Evolutionary conservation across 1,140 invertebrate species (phyloP).

Genomic region (Aphelinus certus): DNA sequence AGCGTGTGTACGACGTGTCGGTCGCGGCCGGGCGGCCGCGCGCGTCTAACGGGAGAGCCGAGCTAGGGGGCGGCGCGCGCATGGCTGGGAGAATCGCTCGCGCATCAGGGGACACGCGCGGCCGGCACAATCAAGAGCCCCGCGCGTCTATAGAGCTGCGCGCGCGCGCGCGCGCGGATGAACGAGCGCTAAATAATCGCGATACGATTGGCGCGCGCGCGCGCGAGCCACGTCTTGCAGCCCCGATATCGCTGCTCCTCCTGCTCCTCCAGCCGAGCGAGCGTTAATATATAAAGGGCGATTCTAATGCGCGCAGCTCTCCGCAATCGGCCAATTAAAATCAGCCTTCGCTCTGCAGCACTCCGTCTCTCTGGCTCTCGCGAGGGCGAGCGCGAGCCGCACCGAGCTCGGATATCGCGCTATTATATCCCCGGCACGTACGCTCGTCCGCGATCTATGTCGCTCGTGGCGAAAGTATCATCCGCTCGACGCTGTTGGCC

Average conservation of each 20-base stretch:
- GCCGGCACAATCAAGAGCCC: too few species aligned
- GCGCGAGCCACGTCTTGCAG: neutral
- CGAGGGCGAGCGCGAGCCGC: too few species aligned
- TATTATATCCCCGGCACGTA: too few species aligned
- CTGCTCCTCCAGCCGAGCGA: neutral
- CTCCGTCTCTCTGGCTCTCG: too few species aligned
- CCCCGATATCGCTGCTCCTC: neutral
- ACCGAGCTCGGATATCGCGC: too few species aligned
- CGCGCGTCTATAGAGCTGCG: too few species aligned
- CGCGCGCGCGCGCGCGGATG: neutral
- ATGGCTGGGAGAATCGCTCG: neutral
- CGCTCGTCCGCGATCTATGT: too few species aligned
- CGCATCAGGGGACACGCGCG: too few species aligned
- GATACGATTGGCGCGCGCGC: conserved; percentile 30
- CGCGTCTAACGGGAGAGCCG: conserved; percentile 16
- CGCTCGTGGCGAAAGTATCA: too few species aligned
- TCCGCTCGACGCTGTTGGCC: too few species aligned
- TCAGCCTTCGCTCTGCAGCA: neutral
- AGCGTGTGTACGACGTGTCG: neutral
- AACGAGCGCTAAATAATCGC: conserved; percentile 30
- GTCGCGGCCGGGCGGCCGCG: neutral
- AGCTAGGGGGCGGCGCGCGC: neutral
- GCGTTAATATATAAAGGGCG: conserved; percentile 14
- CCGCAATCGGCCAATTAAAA: conserved; percentile 26
- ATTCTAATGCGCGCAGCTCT: conserved; percentile 20